phyloP scores from a whole-genome alignment of 2,113 vertebrate genomes.

The Chaenocephalus aceratus region DNA sequence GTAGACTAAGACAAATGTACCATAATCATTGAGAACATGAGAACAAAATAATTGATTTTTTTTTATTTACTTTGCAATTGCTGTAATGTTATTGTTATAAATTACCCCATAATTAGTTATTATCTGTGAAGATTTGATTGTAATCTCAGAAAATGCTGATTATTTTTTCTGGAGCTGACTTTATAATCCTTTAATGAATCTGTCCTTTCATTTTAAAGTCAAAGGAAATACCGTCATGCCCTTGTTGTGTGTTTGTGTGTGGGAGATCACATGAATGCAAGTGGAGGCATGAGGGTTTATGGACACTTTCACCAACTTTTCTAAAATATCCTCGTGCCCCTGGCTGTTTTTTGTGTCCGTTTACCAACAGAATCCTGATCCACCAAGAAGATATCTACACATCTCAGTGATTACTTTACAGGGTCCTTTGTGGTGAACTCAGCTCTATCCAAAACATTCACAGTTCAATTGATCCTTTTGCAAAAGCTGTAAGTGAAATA shows the following conservation, averaged over 20 bases:
- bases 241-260: conserved; percentile 18
- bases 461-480: conserved; percentile 53
- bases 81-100: conserved; percentile 49
- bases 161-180: conserved; percentile 50
- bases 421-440: conserved; percentile 57
- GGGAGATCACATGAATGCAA: conserved; percentile 54
- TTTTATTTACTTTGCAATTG: conserved; percentile 39
- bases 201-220: conserved; percentile 72
- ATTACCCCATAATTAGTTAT: conserved; percentile 71
- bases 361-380: conserved; percentile 35
- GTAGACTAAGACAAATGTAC: not conserved
- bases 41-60: conserved; percentile 12
- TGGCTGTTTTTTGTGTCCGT: conserved; percentile 7
- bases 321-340: conserved; percentile 6
- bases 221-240: conserved; percentile 46
- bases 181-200: conserved; percentile 72
- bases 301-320: conserved; percentile 54
- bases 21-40: not conserved
- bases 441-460: conserved; percentile 64
- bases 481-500: conserved; percentile 43
- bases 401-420: conserved; percentile 34
- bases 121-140: conserved; percentile 55
- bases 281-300: conserved; percentile 69
- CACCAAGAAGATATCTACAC: conserved; percentile 30
- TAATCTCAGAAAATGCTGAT: conserved; percentile 67